A percentile compares a stretch with the other conserved stretches of the same genome.
Evolutionary conservation across 53 echinoderm and acorn worm species (phyloP).

Genomic region (Paracentrotus lividus): DNA sequence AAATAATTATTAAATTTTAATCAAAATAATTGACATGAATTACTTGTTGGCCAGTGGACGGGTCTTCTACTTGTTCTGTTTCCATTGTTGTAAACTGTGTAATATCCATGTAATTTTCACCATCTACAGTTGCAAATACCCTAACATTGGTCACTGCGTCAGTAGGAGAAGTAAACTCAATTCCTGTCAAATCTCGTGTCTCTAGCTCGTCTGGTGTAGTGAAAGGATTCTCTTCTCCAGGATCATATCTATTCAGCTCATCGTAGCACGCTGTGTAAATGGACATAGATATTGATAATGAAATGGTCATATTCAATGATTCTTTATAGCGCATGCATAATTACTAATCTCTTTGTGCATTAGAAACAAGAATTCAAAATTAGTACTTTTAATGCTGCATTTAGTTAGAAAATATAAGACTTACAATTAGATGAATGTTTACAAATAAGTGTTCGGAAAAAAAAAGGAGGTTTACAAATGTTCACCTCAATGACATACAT

Average conservation of each 20-base stretch:
- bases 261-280: slow-evolving; percentile 2
- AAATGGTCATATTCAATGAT: no score
- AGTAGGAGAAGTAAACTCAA: neutral
- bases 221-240: neutral
- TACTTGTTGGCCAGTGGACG: neutral
- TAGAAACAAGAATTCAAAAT: no score
- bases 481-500: no score
- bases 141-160: neutral
- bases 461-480: no score
- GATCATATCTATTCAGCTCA: neutral
- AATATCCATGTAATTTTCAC: neutral
- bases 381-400: no score
- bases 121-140: neutral
- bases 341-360: no score
- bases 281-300: no score
- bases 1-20: no score
- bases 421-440: no score
- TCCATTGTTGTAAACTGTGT: neutral
- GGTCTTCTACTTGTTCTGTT: neutral
- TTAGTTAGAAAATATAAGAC: no score
- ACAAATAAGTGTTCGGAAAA: no score
- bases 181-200: neutral
- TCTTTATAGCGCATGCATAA: no score
- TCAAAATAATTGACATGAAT: neutral
- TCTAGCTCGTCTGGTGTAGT: neutral